Percentiles rank a stretch among this genome's conserved stretches.
Evolutionary conservation across 2,113 vertebrate genomes (phyloP).

Genomic region (Gnathochromis pfefferi): DNA sequence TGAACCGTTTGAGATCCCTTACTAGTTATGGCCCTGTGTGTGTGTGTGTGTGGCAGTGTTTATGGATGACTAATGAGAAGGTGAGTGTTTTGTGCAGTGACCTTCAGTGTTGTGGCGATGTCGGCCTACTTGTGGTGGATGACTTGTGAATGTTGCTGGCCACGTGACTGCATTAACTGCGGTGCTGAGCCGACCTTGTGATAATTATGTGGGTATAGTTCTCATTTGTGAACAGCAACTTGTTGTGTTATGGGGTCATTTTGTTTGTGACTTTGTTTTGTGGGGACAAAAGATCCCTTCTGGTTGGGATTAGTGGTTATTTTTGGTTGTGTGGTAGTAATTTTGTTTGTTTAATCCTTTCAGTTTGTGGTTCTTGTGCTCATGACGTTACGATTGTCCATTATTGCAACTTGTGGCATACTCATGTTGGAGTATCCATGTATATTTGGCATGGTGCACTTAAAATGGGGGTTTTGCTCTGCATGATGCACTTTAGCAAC

Average conservation of each 20-base stretch:
- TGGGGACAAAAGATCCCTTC: background rate
- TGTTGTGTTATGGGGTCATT: background rate
- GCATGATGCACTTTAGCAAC: background rate
- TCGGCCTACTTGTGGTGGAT: background rate
- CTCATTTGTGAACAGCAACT: background rate
- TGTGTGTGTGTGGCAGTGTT: background rate
- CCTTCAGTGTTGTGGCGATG: background rate
- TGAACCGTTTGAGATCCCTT: background rate
- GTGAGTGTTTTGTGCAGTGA: background rate
- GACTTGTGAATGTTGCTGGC: background rate
- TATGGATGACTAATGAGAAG: background rate
- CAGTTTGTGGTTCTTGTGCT: background rate
- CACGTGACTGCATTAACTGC: background rate
- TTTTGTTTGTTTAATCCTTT: background rate
- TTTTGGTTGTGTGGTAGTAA: background rate
- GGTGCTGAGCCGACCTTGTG: background rate
- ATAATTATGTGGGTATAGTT: background rate
- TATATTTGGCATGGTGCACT: background rate
- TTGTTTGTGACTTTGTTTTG: background rate
- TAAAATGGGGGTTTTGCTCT: background rate
- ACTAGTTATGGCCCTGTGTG: background rate
- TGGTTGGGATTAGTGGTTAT: background rate
- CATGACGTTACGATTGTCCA: background rate
- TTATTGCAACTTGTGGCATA: background rate
- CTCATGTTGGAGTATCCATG: background rate